These are phyloP conservation scores for Corythornis cristatus DNA, from an alignment of 2,113 vertebrate genomes.

Conservation along the genomic window DNA sequence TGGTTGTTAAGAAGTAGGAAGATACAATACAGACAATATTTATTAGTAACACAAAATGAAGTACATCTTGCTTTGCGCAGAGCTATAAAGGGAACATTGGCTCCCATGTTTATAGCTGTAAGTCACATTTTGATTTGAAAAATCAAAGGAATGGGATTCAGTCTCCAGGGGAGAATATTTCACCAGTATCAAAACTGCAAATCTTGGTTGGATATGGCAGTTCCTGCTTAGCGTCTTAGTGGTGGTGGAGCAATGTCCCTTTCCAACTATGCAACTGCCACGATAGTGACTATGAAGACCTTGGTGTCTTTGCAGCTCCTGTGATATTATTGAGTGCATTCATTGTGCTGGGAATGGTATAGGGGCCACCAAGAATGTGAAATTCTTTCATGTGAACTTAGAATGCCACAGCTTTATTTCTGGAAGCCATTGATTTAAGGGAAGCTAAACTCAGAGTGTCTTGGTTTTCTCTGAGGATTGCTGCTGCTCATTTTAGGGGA, in stretches of 20 bases:
- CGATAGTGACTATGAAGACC: background rate
- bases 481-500: background rate
- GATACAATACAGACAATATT: background rate
- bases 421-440: background rate
- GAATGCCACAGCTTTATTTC: conserved; percentile 14
- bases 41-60: background rate
- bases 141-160: background rate
- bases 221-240: background rate
- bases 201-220: background rate
- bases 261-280: background rate
- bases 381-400: background rate
- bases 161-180: background rate
- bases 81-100: background rate
- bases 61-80: background rate
- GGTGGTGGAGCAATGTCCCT: background rate
- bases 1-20: background rate
- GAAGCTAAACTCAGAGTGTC: background rate
- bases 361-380: background rate
- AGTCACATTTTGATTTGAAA: background rate
- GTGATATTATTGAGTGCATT: background rate
- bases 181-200: background rate
- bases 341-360: conserved; percentile 11
- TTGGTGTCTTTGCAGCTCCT: background rate
- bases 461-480: conserved; percentile 12
- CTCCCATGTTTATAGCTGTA: background rate